Evolutionary conservation across 2,113 vertebrate species (phyloP), one percentile per base, ranked within the genome.

Genomic region (Pelodiscus sinensis): DNA sequence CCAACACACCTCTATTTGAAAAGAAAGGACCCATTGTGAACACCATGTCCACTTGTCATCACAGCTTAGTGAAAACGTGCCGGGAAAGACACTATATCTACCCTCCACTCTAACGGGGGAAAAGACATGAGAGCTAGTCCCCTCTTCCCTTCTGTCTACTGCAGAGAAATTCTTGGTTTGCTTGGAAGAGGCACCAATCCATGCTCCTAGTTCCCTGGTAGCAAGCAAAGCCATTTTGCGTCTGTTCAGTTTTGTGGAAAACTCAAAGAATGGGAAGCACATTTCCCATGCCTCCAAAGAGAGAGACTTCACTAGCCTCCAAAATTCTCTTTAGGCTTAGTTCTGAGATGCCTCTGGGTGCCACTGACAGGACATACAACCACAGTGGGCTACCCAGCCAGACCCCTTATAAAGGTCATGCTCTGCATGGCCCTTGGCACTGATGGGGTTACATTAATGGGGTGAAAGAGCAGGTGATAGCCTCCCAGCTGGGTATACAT

Each of bases 11-110:
- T 81, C 89, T 68, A 80, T 82, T 83, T 96, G 93, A 96, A 95
- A 96, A 94, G 88, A 95, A 91, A 94, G 91, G 96, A 96, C 79
- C 91, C 92, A 89, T 31, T 86, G 58, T 56, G 81, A 96, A 77
- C 5, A 85, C 16, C 51, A 85, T 82, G 82, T 5, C 25, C 5
- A 31, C 82, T 79, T 51, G 65, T 91, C 68, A 22, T 81, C 84
- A 89, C 92, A 93, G 92, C 93, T 95, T 85, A 88, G 88, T 50
- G 81, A 79, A 77, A 90, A 80, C 0, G 0, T 84, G 1, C 12
- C 0, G 0, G 55, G 51, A 90, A 88, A 4, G 0, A 35, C 2
- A 27, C 35, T 27, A 14, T 57, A 79, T 88, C 83, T 80, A 79
- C 89, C 81, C 86, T 55, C 75, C 84, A 80, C 92, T 93, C 79